These are phyloP conservation scores for Philereme vetulata DNA, from an alignment of 2,888 invertebrate species.

Conservation along the genomic window DNA sequence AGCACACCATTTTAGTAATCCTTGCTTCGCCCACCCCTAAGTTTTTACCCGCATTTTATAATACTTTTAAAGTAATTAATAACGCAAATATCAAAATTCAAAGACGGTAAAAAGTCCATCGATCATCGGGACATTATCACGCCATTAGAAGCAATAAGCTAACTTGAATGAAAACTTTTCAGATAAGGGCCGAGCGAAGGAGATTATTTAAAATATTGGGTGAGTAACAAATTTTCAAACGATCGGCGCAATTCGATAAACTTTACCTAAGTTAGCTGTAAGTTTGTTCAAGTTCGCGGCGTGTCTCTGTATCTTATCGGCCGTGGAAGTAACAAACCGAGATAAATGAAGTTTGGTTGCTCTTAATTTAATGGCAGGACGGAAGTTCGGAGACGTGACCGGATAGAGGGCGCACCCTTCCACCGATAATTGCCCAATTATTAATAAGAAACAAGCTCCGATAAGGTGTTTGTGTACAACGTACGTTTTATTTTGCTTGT, in stretches of 20 bases:
- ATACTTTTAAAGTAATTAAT: constrained; percentile 26
- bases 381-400: constrained; percentile 76
- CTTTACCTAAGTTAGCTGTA: constrained; percentile 65
- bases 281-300: constrained; percentile 68
- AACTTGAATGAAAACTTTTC: constrained; percentile 54
- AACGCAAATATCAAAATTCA: constrained; percentile 23
- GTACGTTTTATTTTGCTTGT: constrained; percentile 28
- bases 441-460: constrained; percentile 50
- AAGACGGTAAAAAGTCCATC: constrained; percentile 24
- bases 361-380: constrained; percentile 79
- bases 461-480: constrained; percentile 35
- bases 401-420: constrained; percentile 54
- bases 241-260: constrained; percentile 79
- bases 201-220: constrained; percentile 77
- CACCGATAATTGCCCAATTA: constrained; percentile 66
- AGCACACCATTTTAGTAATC: no score
- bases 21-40: no score
- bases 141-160: constrained; percentile 41
- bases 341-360: constrained; percentile 82
- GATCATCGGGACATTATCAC: constrained; percentile 41
- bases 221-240: constrained; percentile 78
- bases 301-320: constrained; percentile 78
- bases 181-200: constrained; percentile 66
- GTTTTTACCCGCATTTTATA: no score
- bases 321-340: constrained; percentile 77